phyloP scores from a whole-genome alignment of 1,140 invertebrate species.

The Zaprionus kolodkinae region DNA sequence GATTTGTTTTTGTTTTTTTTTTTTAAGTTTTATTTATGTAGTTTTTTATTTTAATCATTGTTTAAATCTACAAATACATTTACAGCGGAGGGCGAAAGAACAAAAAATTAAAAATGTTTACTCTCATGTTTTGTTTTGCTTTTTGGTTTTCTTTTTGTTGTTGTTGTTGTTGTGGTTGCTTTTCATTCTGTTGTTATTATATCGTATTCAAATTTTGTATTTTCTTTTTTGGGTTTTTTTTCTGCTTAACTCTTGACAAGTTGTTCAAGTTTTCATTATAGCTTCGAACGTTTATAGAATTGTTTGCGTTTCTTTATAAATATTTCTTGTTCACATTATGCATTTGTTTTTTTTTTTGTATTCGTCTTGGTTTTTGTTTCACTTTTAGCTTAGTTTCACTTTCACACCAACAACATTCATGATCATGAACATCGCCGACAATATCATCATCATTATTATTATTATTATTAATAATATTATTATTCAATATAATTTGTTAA shows the following conservation, averaged over 20 bases:
- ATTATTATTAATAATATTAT: slow-evolving; percentile 68
- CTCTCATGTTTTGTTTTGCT: slow-evolving; percentile 70
- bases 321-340: slow-evolving; percentile 73
- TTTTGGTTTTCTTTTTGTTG: slow-evolving; percentile 60
- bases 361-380: slow-evolving; percentile 48
- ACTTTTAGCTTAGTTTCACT: slow-evolving; percentile 63
- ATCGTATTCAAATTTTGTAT: slow-evolving; percentile 70
- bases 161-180: slow-evolving; percentile 62
- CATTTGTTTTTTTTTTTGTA: slow-evolving; percentile 55
- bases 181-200: slow-evolving; percentile 70
- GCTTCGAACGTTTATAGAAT: slow-evolving; percentile 71
- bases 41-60: slow-evolving; percentile 84
- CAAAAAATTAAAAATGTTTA: slow-evolving; percentile 83
- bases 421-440: slow-evolving; percentile 58
- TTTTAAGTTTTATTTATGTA: slow-evolving; percentile 84
- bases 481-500: slow-evolving; percentile 83
- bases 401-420: slow-evolving; percentile 68
- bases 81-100: slow-evolving; percentile 84
- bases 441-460: slow-evolving; percentile 65
- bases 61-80: slow-evolving; percentile 85
- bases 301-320: slow-evolving; percentile 73
- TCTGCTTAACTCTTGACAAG: slow-evolving; percentile 55
- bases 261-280: slow-evolving; percentile 51
- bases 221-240: slow-evolving; percentile 35
- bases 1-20: slow-evolving; percentile 51